Conservation (phyloP, 1,140 invertebrate genomes). For the Stegodyphus mimosarum region DNA sequence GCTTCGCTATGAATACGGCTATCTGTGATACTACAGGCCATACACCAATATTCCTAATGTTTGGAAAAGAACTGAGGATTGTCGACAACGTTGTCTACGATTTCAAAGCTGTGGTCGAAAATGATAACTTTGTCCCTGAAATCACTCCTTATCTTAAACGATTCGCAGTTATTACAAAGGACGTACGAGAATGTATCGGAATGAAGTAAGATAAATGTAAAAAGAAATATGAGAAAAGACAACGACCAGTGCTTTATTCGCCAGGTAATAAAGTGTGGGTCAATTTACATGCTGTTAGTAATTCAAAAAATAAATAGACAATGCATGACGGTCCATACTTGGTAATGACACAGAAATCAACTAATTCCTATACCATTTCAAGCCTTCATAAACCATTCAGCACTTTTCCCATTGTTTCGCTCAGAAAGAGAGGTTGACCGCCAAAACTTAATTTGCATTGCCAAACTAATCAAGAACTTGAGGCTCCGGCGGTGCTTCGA, state of each 20-base stretch:
- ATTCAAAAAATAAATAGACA: background rate
- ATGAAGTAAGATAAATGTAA: background rate
- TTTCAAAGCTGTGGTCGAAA: background rate
- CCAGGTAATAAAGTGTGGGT: slow-evolving; percentile 8
- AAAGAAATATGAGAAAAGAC: background rate
- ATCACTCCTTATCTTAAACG: slow-evolving; percentile 1
- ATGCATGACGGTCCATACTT: slow-evolving; percentile 7
- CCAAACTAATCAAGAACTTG: background rate
- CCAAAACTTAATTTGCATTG: background rate
- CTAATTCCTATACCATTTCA: background rate
- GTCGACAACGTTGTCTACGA: background rate
- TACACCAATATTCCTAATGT: background rate
- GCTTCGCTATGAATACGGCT: slow-evolving; percentile 15
- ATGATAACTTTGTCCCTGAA: slow-evolving; percentile 22
- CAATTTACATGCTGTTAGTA: background rate
- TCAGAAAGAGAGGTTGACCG: background rate
- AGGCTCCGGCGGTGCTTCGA: too few relatives aligned
- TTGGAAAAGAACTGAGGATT: background rate
- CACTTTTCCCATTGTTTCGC: too few relatives aligned
- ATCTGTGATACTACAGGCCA: slow-evolving; percentile 1
- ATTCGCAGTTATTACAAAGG: background rate
- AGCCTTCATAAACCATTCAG: too few relatives aligned
- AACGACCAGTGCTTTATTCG: background rate
- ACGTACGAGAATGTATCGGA: background rate
- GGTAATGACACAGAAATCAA: background rate